Evolutionary conservation across 37 sponge, comb jelly and placozoan genomes (phyloP), one percentile per base, ranked within the genome.

Genomic region (Halichondria panicea): DNA sequence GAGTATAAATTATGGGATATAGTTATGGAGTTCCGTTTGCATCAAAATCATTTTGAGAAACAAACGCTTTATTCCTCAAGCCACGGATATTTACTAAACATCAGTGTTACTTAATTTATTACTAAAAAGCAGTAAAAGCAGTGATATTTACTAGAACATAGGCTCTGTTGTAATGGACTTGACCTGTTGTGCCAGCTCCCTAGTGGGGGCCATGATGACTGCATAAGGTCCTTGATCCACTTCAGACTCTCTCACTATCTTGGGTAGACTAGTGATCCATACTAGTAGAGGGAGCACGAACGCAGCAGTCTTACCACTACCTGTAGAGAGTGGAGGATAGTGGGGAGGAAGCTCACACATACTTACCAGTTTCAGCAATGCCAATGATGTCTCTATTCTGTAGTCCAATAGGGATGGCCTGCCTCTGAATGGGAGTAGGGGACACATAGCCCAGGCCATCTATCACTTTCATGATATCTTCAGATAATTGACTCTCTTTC

Each of bases 371-470:
- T 68, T 98, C 99, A 52, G 99, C 99, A 31, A 98, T 88, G 18
- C 99, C 99, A 71, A 98, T 98, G 57, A 98, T 85, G 56, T 98
- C 99, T 25, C 99, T 84, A 67, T 98, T 98, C 82, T 95, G 95
- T 0, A 98, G 81, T 11, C 99, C 99, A 36, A 98, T 95, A 0
- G 99, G 95, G 22, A 98, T 95, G 30, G 95, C 99, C 61, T 95
- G 96, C 41, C 99, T 68, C 57, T 98, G 99, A 43, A 98, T 98
- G 25, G 99, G 93, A 62, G 97, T 96, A n/a, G 95, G 95, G 24
- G 84, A 91, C 68, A 73, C 72, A 70, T 98, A 98, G 28, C 83
- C 83, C 3, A 89, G 84, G n/a, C 43, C 45, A 22, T 87, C 60
- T 13, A 98, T 98, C 13, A 98, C 90, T 6, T 87, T 70, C 35